Evolutionary conservation across 2,888 invertebrate species (phyloP).

Genomic region (Drosophila kuntzei): DNA sequence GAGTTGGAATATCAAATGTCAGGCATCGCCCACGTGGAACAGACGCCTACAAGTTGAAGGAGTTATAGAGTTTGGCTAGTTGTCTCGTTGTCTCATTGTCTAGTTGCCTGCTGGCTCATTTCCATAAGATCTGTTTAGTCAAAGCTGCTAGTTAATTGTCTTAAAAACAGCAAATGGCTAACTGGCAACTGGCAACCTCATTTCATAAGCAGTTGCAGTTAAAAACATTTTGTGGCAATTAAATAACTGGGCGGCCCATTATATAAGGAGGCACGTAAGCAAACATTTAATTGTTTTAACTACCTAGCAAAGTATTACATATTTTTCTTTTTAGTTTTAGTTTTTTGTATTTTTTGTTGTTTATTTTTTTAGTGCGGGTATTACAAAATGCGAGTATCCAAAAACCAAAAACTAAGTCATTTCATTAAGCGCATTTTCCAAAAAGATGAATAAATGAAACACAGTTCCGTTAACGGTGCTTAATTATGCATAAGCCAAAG

Average conservation of each 20-base stretch:
- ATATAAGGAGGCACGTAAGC: conserved; percentile 60
- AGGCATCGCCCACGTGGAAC: conserved; percentile 56
- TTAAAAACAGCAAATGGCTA: conserved; percentile 11
- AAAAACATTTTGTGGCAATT: conserved; percentile 68
- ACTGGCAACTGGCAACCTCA: conserved; percentile 59
- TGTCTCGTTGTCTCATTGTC: background rate
- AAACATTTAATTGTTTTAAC: conserved; percentile 72
- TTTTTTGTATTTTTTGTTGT: conserved; percentile 11
- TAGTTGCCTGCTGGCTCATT: conserved; percentile 42
- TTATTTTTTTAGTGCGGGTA: conserved; percentile 23
- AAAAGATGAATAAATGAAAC: conserved; percentile 56
- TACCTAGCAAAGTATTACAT: conserved; percentile 56
- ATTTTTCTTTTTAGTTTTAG: conserved; percentile 17
- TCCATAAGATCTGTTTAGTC: conserved; percentile 60
- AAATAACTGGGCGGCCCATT: conserved; percentile 63
- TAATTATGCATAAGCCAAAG: conserved; percentile 71
- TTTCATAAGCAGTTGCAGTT: conserved; percentile 74
- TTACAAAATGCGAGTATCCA: conserved; percentile 28
- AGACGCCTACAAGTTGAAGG: conserved; percentile 28
- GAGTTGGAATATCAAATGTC: conserved; percentile 62
- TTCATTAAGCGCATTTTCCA: conserved; percentile 57
- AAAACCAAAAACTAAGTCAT: conserved; percentile 51
- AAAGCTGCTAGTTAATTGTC: conserved; percentile 63
- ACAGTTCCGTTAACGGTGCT: conserved; percentile 78
- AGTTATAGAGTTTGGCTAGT: conserved; percentile 9